Conservation (phyloP, 2,797 vertebrate genomes). For the Calcarius lapponicus region DNA sequence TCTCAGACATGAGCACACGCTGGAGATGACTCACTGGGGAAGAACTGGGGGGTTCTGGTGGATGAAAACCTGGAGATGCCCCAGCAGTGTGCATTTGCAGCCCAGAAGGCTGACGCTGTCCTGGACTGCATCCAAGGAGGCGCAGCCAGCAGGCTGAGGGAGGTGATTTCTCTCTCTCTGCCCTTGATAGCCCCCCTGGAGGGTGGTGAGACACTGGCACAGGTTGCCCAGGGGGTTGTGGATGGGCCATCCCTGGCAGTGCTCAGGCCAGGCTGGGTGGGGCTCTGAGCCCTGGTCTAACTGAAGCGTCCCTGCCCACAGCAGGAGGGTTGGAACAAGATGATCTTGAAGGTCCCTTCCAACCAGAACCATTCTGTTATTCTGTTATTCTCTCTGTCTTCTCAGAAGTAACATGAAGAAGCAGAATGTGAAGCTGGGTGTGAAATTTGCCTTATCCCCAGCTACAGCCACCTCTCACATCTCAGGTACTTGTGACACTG, state of each 20-base stretch:
- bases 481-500: not conserved
- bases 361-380: not conserved
- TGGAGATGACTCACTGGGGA: not conserved
- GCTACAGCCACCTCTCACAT: not conserved
- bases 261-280: too few species aligned
- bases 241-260: not conserved
- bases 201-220: not conserved
- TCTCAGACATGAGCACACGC: not conserved
- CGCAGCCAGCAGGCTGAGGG: not conserved
- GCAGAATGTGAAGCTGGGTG: not conserved
- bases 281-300: too few species aligned
- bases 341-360: not conserved
- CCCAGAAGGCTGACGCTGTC: too few species aligned
- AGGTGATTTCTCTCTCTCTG: not conserved
- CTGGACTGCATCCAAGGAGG: not conserved
- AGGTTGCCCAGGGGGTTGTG: not conserved
- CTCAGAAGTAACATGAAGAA: not conserved
- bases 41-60: not conserved
- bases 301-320: not conserved
- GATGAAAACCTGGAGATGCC: too few species aligned
- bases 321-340: not conserved
- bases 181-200: not conserved
- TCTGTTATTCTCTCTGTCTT: not conserved
- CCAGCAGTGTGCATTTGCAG: not conserved
- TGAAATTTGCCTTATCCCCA: not conserved